Percentiles rank a stretch among this genome's conserved stretches.
Evolutionary conservation across 2,888 invertebrate genomes (phyloP).

Genomic region (Cheilosia vulpina): DNA sequence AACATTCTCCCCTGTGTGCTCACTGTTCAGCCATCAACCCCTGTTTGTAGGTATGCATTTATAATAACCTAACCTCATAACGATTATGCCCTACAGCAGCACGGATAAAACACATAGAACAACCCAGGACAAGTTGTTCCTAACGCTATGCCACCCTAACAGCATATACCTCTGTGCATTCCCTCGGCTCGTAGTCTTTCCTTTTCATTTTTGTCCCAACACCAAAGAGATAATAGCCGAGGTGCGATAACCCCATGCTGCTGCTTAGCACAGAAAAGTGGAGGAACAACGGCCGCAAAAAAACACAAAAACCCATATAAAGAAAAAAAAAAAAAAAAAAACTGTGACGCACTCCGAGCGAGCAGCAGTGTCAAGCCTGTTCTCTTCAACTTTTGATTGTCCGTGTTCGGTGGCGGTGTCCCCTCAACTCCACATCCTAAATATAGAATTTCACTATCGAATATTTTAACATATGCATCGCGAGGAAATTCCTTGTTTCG

Average conservation of each 20-base stretch:
- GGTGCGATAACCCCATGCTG: conserved; percentile 68
- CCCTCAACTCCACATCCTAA: conserved; percentile 41
- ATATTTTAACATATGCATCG: conserved; percentile 53
- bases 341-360: conserved; percentile 27
- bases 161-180: conserved; percentile 29
- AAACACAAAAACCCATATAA: neutral
- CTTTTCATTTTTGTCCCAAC: conserved; percentile 8
- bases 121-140: conserved; percentile 8
- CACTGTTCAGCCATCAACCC: conserved; percentile 41
- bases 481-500: conserved; percentile 43
- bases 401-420: neutral
- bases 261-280: conserved; percentile 25
- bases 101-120: conserved; percentile 21
- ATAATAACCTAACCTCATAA: conserved; percentile 53
- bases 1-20: conserved; percentile 23
- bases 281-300: conserved; percentile 22
- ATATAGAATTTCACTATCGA: conserved; percentile 61
- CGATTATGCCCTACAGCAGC: conserved; percentile 28
- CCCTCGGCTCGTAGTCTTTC: neutral
- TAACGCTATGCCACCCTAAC: conserved; percentile 11
- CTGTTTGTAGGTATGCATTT: conserved; percentile 5
- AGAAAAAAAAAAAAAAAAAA: conserved; percentile 35
- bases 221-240: conserved; percentile 54
- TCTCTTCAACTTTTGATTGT: conserved; percentile 41
- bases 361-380: conserved; percentile 38